Evolutionary conservation across 2,113 vertebrate genomes (phyloP), one percentile per base, ranked within the genome.

Genomic region (Lepus timidus): DNA sequence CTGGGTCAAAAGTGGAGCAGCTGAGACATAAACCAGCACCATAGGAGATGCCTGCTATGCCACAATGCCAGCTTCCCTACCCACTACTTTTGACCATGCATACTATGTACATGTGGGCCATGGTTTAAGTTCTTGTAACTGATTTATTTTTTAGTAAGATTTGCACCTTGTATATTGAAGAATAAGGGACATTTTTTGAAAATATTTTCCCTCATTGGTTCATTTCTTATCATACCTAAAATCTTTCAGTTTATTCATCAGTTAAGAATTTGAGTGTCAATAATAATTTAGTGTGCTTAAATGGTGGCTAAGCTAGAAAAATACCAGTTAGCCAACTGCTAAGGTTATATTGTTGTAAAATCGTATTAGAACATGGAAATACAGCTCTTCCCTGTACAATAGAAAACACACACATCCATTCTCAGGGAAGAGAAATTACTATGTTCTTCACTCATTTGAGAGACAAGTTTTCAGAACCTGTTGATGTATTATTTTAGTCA

Each of bases 261-360:
- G 51, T 76, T 90, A 85, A 79, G 9, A 85, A 75, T 82, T 87
- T 93, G 9, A 93, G 44, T 91, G 67, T 81, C 39, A 90, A 76
- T 55, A 94, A 33, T 5, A 55, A 67, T 58, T 94, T 93, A n/a
- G 23, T 83, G 29, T 80, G 94, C 87, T 93, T 65, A 93, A 91
- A 65, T 84, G 27, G 16, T 29, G 9, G 10, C 25, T 83, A 95
- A 36, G 36, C 12, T 76, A 91, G 25, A 58, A 67, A 96, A 93
- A 73, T n/a, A 83, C 61, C 89, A 94, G 23, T 6, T 68, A 36
- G 58, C 65, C 55, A 91, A 85, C 10, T 9, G 10, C 2, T 55
- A 22, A 75, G 64, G 17, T 51, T 67, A 31, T 1, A 0, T 33
- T 51, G 16, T 39, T 91, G 29, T 88, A 74, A 93, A 90, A 67